Percentiles rank a stretch among this genome's conserved stretches.
Conservation (phyloP, 2,888 invertebrate genomes). For the Laspeyria flexula region DNA sequence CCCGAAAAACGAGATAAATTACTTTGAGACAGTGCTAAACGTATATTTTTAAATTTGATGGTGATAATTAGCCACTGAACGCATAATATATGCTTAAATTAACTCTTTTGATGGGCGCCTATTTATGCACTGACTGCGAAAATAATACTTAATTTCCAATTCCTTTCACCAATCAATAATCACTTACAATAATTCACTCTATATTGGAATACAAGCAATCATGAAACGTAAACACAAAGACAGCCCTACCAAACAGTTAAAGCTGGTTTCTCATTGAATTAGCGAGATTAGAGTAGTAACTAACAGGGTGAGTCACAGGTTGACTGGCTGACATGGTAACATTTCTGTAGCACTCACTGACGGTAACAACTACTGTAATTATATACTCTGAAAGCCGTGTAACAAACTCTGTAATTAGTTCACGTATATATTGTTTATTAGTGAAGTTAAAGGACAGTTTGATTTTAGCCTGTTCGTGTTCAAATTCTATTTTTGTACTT, state of each 20-base stretch:
- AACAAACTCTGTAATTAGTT: slow-evolving; percentile 51
- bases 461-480: slow-evolving; percentile 4
- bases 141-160: too few relatives aligned
- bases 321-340: slow-evolving; percentile 33
- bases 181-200: too few relatives aligned
- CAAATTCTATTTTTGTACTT: too few relatives aligned
- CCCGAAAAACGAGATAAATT: too few relatives aligned
- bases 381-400: slow-evolving; percentile 62
- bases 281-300: slow-evolving; percentile 35
- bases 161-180: too few relatives aligned
- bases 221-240: neutral
- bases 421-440: slow-evolving; percentile 20
- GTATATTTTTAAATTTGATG: too few relatives aligned
- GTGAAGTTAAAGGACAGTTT: slow-evolving; percentile 8
- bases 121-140: too few relatives aligned
- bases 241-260: neutral
- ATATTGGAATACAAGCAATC: neutral
- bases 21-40: too few relatives aligned
- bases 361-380: slow-evolving; percentile 68
- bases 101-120: too few relatives aligned
- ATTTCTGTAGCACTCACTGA: slow-evolving; percentile 61
- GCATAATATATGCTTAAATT: too few relatives aligned
- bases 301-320: slow-evolving; percentile 35
- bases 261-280: slow-evolving; percentile 32
- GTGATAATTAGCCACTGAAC: too few relatives aligned